Base-by-base conservation (phyloP, 1,140 invertebrate genomes). In the Drosophila bocki region DNA sequence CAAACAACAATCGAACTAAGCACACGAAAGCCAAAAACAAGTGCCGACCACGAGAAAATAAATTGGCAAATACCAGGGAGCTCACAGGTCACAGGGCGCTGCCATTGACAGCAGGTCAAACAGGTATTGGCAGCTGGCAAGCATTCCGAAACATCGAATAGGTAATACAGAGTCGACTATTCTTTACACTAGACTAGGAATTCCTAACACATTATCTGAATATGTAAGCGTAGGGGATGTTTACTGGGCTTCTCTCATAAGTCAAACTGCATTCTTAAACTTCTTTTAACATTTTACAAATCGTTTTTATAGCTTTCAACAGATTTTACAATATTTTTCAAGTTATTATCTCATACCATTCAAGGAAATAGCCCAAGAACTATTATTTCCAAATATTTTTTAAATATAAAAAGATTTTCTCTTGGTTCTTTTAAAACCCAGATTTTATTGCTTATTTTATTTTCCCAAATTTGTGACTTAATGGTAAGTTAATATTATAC, bases 1-100 rank as follows among this genome's bases (percentile, higher is more conserved):
- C 44, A 51, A 79, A 79, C 63, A 37, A 32, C 39, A 65, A 37
- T 48, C 47, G 45, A 63, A 42, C 29, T 26, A 71, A 70, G 47
- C 47, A 51, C 45, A 71, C 15, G 15, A 83, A 69, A 64, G 67
- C 67, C 58, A 57, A 75, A 78, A 75, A 68, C 72, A 61, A 80
- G 44, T 57, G 63, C 78, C 82, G 78, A 84, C 78, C 67, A 76
- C 71, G 81, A 82, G 72, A 59, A 82, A 63, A 75, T 56, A 78
- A 78, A 83, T 77, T 80, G 78, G 57, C 45, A 71, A 76, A 56
- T 42, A 54, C 19, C 42, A 41, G 29, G 5, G 9, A 48, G 44
- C 45, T 56, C 19, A 57, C 48, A 56, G 56, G 56, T 65, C 54
- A 51, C 37, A 13, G 19, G 15, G 7, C 7, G n/a, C 17, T 19